Evolutionary conservation across 2,888 invertebrate species (phyloP), one percentile per base, ranked within the genome.

Genomic region (Temnothorax ravouxi): DNA sequence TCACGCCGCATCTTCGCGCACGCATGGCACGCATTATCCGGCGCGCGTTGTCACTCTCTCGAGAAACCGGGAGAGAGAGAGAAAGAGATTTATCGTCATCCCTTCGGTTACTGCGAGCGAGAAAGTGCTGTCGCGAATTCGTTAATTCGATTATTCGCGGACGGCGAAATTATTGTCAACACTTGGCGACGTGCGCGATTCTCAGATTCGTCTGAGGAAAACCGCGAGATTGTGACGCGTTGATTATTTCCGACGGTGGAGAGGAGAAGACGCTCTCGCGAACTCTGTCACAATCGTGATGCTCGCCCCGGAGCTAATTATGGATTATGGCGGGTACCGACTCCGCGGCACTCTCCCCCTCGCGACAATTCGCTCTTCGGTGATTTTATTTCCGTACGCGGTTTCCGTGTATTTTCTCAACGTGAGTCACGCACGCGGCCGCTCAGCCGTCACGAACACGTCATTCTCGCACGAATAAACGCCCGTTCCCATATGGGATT

Each of bases 371-470:
- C 56, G 25, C 71, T 71, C 64, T 75, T 64, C 71, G 71, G 34
- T 29, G 77, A 85, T 83, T 80, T 83, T 85, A 85, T 85, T 85
- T 85, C 84, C 80, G 84, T 59, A 62, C 80, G 59, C 77, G 56
- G 82, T 76, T 83, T 77, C 76, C 83, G 85, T 79, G 85, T 85
- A 84, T 85, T 77, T 61, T 81, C 50, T 67, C 83, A 56, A 83
- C 71, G 59, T 82, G 83, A 84, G 72, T 85, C 83, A 84, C 61
- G 52, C 62, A 67, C 56, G 85, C 64, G 75, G 64, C 34, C n/a
- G 79, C 66, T 66, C 83, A 18, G 25, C 56, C 66, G 61, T 80
- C 83, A 80, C 81, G 81, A 66, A 85, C 77, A 83, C 83, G 85
- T 77, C 84, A 82, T 64, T 67, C 72, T 59, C 69, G 38, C 34